Percentiles rank a stretch among this genome's conserved stretches.
Evolutionary conservation across 1,140 invertebrate genomes (phyloP).

Genomic region (Cyphomyrmex costatus): DNA sequence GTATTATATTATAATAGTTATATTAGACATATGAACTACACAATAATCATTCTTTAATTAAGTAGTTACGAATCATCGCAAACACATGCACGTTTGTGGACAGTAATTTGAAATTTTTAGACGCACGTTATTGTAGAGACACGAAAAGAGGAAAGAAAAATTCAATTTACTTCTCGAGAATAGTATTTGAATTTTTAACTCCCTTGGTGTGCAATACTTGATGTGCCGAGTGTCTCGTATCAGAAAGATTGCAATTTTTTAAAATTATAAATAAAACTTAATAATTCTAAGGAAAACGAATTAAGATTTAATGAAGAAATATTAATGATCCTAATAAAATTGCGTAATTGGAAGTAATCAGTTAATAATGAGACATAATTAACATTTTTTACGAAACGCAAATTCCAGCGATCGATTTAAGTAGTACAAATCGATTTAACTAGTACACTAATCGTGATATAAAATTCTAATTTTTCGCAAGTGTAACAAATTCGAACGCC

Average conservation of each 20-base stretch:
- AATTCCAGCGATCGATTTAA: no score
- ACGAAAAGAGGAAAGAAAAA: background rate
- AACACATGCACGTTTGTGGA: background rate
- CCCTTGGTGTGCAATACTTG: background rate
- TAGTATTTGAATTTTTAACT: background rate
- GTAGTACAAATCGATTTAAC: no score
- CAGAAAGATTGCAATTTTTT: slow-evolving; percentile 14
- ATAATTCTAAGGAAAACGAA: background rate
- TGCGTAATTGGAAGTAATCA: background rate
- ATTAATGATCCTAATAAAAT: background rate
- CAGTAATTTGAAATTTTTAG: slow-evolving; percentile 6
- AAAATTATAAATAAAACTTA: background rate
- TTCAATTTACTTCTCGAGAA: background rate
- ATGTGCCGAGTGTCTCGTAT: background rate
- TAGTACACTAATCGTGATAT: no score
- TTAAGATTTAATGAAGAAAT: background rate
- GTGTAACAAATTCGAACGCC: no score
- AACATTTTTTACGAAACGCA: no score
- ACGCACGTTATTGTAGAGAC: background rate
- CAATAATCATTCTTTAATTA: slow-evolving; percentile 10
- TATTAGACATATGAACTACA: background rate
- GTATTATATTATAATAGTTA: no score
- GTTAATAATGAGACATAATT: background rate
- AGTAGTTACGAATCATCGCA: background rate
- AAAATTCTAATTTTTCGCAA: no score